Evolutionary conservation across 2,797 vertebrate species (phyloP).

Genomic region (Poecilia wingei): DNA sequence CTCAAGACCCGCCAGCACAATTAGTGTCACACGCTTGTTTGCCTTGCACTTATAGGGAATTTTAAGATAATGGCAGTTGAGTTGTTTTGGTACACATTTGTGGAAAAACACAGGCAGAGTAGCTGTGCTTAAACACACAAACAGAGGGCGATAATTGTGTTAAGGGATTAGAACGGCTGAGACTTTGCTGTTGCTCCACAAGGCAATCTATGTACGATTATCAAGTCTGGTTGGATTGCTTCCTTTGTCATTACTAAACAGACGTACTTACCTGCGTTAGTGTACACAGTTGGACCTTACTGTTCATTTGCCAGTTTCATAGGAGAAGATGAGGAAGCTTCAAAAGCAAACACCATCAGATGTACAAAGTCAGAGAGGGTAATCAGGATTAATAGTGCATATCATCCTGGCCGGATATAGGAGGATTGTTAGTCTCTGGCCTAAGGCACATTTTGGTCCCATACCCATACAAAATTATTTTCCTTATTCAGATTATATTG

Average conservation of each 20-base stretch:
- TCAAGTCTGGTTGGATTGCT: constrained; percentile 52
- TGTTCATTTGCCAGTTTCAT: background rate
- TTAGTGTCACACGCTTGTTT: constrained; percentile 71
- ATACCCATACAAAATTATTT: background rate
- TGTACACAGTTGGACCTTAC: background rate
- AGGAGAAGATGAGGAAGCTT: background rate
- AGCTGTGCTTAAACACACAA: constrained; percentile 66
- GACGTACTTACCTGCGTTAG: constrained; percentile 5
- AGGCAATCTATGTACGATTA: constrained; percentile 56
- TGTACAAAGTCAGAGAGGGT: background rate
- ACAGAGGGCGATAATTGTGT: constrained; percentile 63
- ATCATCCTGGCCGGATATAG: background rate
- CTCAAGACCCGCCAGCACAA: constrained; percentile 47
- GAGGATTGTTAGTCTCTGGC: background rate
- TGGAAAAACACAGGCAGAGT: constrained; percentile 62
- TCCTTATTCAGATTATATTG: background rate
- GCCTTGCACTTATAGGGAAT: constrained; percentile 67
- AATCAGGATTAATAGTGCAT: background rate
- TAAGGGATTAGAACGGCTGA: constrained; percentile 66
- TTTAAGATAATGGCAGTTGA: constrained; percentile 64
- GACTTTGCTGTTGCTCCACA: constrained; percentile 62
- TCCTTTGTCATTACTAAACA: constrained; percentile 37
- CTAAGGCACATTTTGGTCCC: background rate
- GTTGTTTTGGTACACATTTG: constrained; percentile 68
- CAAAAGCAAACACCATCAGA: background rate